Evolutionary conservation across 1,140 invertebrate species (phyloP).

Genomic region (Galleria mellonella): DNA sequence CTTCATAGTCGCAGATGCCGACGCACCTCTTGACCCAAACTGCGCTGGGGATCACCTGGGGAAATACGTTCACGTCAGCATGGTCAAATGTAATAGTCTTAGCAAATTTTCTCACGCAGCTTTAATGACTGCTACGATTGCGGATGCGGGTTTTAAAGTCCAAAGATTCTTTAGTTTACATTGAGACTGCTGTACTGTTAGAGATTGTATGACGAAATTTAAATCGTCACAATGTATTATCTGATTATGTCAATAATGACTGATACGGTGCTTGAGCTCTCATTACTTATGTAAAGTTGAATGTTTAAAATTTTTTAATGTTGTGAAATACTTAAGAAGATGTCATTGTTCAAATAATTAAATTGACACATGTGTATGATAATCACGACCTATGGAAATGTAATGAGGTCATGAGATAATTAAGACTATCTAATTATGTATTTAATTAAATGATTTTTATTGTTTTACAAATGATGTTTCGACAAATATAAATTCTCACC

Average conservation of each 20-base stretch:
- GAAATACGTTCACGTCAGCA: slow-evolving; percentile 46
- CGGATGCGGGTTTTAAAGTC: slow-evolving; percentile 33
- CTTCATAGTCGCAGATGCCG: slow-evolving; percentile 57
- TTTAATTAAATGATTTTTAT: not conserved
- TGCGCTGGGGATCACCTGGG: slow-evolving; percentile 65
- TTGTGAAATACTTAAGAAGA: slow-evolving; percentile 1
- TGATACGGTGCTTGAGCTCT: slow-evolving; percentile 5
- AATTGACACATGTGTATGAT: not conserved
- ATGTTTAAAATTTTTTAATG: not conserved
- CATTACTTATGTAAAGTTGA: not conserved
- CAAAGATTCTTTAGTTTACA: not conserved
- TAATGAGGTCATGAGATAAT: slow-evolving; percentile 17
- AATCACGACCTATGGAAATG: not conserved
- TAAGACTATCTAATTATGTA: not conserved
- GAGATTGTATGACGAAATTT: not conserved
- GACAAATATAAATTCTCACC: slow-evolving; percentile 22
- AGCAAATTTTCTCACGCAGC: slow-evolving; percentile 54
- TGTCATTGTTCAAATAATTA: slow-evolving; percentile 2
- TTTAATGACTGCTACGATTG: slow-evolving; percentile 26
- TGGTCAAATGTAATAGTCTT: slow-evolving; percentile 4
- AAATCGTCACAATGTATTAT: slow-evolving; percentile 1
- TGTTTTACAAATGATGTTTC: not conserved
- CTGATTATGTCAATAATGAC: slow-evolving; percentile 5
- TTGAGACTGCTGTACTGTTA: no score
- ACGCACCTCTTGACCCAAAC: slow-evolving; percentile 70